Percentiles rank a stretch among this genome's conserved stretches.
These are phyloP conservation scores for Cygnus buccinator DNA, from an alignment of 2,113 vertebrate species.

Conservation along the genomic window DNA sequence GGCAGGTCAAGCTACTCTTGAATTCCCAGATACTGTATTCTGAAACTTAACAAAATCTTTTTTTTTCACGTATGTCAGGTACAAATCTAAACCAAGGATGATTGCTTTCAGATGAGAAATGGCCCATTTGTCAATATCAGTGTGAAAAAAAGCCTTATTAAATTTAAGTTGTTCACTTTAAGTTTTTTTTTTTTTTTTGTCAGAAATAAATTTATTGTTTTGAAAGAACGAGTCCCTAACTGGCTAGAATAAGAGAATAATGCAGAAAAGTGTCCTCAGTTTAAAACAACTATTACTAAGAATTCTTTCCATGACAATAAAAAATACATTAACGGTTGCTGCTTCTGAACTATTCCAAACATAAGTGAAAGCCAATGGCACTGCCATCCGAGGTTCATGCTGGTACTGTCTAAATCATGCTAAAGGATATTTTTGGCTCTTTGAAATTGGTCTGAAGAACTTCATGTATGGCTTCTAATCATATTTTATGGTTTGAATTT, in stretches of 20 bases:
- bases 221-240: neutral
- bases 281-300: conserved; percentile 15
- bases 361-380: conserved; percentile 26
- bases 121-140: neutral
- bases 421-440: conserved; percentile 31
- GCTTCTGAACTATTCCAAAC: neutral
- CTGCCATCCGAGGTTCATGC: neutral
- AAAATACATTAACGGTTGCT: neutral
- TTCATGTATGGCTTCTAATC: conserved; percentile 8
- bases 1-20: neutral
- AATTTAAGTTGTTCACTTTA: neutral
- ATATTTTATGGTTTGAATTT: conserved; percentile 40
- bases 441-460: neutral
- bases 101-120: neutral
- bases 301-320: conserved; percentile 20
- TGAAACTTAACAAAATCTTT: neutral
- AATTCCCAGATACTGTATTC: neutral
- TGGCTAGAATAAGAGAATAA: neutral
- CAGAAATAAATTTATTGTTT: neutral
- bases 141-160: neutral
- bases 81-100: neutral
- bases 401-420: conserved; percentile 4
- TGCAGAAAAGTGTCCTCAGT: neutral
- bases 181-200: neutral
- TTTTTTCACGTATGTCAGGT: neutral